Evolutionary conservation across 2,888 invertebrate genomes (phyloP).

Genomic region (Drepanosiphum platanoidis): DNA sequence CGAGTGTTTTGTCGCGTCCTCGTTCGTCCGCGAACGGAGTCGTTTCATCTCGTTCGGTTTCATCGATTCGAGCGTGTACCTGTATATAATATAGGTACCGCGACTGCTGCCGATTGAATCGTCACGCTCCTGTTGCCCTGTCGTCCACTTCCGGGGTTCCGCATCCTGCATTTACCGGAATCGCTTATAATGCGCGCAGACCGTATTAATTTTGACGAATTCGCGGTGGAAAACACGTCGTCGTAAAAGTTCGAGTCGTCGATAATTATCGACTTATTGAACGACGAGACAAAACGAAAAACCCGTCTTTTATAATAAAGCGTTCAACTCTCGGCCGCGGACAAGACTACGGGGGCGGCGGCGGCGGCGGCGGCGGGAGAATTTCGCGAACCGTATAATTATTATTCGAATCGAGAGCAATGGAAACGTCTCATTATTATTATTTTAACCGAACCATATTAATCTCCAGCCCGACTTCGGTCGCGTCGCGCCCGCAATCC

Average conservation of each 20-base stretch:
- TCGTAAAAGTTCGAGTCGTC: not conserved
- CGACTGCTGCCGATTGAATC: not conserved
- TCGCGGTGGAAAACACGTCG: not conserved
- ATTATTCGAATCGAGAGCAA: not conserved
- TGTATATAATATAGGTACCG: too few relatives aligned
- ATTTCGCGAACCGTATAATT: conserved; percentile 1
- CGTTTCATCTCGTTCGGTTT: too few relatives aligned
- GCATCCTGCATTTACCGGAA: not conserved
- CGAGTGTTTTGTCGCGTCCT: too few relatives aligned
- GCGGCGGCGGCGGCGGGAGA: not conserved
- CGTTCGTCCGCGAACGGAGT: too few relatives aligned
- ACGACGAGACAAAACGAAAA: not conserved
- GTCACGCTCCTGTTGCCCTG: not conserved
- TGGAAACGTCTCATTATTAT: not conserved
- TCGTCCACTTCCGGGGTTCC: not conserved
- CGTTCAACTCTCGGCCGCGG: not conserved
- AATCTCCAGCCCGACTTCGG: not conserved
- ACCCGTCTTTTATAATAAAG: not conserved
- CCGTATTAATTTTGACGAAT: not conserved
- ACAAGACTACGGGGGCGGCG: not conserved
- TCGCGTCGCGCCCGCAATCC: not conserved
- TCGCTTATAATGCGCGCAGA: not conserved
- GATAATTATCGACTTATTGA: not conserved
- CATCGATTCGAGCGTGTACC: not conserved
- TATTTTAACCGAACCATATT: not conserved